Evolutionary conservation across 2,888 invertebrate species (phyloP).

Genomic region (Geophilus truncorum): DNA sequence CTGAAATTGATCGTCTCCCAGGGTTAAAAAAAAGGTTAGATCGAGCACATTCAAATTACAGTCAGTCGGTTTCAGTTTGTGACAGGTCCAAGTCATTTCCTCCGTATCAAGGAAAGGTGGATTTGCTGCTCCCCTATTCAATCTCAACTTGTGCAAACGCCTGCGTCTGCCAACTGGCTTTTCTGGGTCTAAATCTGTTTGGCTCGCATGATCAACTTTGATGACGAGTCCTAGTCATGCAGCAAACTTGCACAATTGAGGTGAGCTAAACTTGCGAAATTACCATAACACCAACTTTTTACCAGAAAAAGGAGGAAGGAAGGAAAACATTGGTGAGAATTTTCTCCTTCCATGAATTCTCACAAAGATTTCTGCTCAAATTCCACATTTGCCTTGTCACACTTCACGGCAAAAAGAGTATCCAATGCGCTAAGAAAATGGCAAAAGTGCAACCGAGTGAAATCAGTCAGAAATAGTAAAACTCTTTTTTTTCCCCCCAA

Average conservation of each 20-base stretch:
- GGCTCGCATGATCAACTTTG: background rate
- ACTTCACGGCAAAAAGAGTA: background rate
- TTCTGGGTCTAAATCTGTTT: background rate
- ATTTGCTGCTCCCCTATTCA: background rate
- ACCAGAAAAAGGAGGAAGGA: background rate
- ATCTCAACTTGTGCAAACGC: background rate
- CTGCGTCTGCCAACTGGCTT: background rate
- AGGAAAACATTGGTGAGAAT: background rate
- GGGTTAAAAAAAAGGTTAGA: background rate
- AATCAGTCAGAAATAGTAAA: background rate
- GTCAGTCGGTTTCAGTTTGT: background rate
- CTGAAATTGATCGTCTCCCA: background rate
- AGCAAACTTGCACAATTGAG: background rate
- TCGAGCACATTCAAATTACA: background rate
- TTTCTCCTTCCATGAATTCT: background rate
- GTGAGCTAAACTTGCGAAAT: background rate
- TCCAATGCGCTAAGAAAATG: background rate
- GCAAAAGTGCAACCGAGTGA: background rate
- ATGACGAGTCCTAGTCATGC: background rate
- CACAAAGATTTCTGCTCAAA: background rate
- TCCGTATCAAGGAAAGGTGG: background rate
- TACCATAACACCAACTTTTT: background rate
- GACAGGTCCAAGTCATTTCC: background rate
- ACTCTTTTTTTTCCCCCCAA: background rate
- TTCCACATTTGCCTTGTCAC: background rate